These are phyloP conservation scores for Tamandua tetradactyla DNA, from an alignment of 2,797 vertebrate species.

Conservation along the genomic window DNA sequence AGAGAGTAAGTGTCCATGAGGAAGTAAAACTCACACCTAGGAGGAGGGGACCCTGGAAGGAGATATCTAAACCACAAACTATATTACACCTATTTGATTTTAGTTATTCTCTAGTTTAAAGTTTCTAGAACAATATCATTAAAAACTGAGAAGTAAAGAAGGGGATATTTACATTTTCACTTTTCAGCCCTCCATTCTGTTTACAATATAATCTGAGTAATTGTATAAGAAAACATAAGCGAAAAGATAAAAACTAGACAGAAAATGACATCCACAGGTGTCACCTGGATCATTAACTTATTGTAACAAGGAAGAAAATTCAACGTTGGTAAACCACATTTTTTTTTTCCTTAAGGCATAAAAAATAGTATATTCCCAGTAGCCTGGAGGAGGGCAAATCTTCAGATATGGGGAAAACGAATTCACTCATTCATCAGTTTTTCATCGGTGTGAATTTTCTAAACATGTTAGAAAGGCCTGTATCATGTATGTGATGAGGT, in stretches of 20 bases:
- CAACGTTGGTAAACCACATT: neutral
- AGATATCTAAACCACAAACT: neutral
- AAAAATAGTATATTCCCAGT: neutral
- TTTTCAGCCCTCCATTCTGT: neutral
- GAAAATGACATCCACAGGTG: neutral
- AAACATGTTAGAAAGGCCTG: neutral
- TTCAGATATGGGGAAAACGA: neutral
- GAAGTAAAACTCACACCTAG: neutral
- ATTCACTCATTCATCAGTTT: neutral
- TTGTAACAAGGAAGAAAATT: neutral
- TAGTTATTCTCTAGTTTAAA: constrained; percentile 9
- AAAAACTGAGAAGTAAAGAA: neutral
- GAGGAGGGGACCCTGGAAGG: neutral
- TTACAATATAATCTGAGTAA: neutral
- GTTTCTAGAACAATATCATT: neutral
- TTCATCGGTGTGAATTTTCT: neutral
- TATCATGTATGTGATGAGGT: neutral
- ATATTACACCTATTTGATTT: neutral
- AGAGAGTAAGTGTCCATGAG: neutral
- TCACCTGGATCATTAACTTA: neutral
- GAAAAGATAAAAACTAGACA: neutral
- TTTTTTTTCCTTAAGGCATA: neutral
- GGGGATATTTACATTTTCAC: neutral
- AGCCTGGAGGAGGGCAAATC: neutral
- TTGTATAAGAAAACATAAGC: neutral